phyloP scores from a whole-genome alignment of 1,140 invertebrate species.

The Procambarus clarkii region DNA sequence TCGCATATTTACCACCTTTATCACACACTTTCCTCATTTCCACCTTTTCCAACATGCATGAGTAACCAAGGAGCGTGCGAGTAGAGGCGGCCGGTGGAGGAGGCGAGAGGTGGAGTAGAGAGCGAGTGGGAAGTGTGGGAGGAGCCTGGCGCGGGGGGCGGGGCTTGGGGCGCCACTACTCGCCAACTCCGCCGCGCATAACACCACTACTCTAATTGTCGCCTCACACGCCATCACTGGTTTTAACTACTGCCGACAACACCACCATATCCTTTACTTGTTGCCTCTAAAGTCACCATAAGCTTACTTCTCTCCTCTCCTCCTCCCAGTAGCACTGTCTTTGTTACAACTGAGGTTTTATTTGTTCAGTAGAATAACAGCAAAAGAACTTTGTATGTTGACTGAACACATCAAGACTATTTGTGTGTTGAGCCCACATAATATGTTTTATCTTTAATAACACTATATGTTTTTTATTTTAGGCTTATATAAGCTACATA shows the following conservation, averaged over 20 bases:
- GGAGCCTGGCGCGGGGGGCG: slow-evolving; percentile 34
- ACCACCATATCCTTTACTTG: neutral
- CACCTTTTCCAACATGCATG: neutral
- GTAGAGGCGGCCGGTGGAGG: neutral
- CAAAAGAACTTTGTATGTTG: no score
- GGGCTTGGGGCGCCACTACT: slow-evolving; percentile 34
- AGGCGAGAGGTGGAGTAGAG: neutral
- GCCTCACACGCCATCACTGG: slow-evolving; percentile 17
- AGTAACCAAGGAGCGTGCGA: neutral
- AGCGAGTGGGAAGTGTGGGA: slow-evolving; percentile 5
- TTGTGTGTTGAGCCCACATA: no score
- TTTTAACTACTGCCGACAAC: slow-evolving; percentile 19
- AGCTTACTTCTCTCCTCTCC: no score
- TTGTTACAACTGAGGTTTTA: no score
- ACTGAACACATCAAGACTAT: no score
- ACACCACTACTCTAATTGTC: slow-evolving; percentile 12
- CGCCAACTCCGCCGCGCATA: slow-evolving; percentile 17
- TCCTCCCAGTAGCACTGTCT: no score
- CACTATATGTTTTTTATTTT: no score
- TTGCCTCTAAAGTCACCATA: neutral
- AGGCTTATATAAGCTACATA: no score
- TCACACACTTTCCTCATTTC: neutral
- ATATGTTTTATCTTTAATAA: no score
- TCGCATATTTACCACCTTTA: neutral
- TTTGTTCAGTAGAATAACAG: no score